Conservation (phyloP, 2,797 vertebrate genomes). For the Rhabdophis nuchalis region DNA sequence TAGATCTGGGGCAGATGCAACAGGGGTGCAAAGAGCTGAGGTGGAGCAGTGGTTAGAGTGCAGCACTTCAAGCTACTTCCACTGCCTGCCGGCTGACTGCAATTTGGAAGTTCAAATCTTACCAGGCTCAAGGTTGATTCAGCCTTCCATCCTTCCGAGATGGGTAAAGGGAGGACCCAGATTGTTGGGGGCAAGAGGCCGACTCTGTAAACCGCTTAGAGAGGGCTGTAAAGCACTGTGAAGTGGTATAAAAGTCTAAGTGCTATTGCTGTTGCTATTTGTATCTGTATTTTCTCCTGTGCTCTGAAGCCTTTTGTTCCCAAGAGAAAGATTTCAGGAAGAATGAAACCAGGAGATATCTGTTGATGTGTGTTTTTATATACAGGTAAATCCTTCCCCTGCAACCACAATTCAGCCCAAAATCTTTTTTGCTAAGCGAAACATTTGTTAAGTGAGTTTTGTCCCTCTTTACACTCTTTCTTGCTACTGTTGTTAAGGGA, state of each 20-base stretch:
- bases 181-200: too few species aligned
- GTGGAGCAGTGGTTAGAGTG: too few species aligned
- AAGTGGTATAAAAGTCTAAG: too few species aligned
- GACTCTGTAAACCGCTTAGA: too few species aligned
- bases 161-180: too few species aligned
- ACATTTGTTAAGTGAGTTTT: background rate
- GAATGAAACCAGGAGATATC: background rate
- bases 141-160: too few species aligned
- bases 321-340: background rate
- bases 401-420: background rate
- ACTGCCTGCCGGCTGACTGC: too few species aligned
- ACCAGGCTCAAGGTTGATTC: too few species aligned
- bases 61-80: too few species aligned
- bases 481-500: background rate
- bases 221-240: too few species aligned
- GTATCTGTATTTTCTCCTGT: background rate
- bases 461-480: background rate
- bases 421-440: background rate
- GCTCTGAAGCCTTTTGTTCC: background rate
- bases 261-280: background rate
- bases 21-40: background rate
- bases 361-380: background rate
- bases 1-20: background rate
- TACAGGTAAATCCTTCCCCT: background rate
- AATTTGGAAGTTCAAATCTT: too few species aligned